phyloP scores from a whole-genome alignment of 1,140 invertebrate species.

The Neocloeon triangulifer region DNA sequence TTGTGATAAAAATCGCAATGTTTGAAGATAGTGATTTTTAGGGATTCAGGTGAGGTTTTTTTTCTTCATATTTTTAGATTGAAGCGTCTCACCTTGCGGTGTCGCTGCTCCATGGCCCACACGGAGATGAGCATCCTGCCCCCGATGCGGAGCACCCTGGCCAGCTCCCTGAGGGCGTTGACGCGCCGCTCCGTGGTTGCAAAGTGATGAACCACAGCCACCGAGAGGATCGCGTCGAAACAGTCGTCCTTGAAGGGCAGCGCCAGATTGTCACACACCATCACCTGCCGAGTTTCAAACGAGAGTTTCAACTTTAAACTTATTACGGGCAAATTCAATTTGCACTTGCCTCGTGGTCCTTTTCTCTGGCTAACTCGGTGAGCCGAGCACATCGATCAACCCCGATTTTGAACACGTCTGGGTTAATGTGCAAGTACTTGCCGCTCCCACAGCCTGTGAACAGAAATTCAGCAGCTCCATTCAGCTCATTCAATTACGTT shows the following conservation, averaged over 20 bases:
- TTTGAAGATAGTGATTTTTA: too few species aligned
- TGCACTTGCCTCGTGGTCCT: conserved; percentile 51
- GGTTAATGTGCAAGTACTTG: conserved; percentile 74
- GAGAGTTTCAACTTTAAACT: neutral
- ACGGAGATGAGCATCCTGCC: conserved; percentile 83
- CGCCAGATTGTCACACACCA: conserved; percentile 70
- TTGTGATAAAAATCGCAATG: too few species aligned
- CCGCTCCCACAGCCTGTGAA: conserved; percentile 87
- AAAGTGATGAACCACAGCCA: conserved; percentile 88
- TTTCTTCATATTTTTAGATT: too few species aligned
- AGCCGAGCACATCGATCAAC: conserved; percentile 66
- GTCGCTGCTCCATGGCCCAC: conserved; percentile 90
- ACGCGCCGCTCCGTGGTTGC: conserved; percentile 76
- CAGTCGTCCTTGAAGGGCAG: conserved; percentile 79
- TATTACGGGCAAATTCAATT: neutral
- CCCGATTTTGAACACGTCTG: conserved; percentile 63
- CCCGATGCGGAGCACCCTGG: conserved; percentile 68
- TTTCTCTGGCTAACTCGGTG: conserved; percentile 47
- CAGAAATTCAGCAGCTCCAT: too few species aligned
- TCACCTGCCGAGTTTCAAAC: conserved; percentile 28
- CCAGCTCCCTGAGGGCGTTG: conserved; percentile 64
- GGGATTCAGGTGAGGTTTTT: too few species aligned
- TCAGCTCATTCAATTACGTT: too few species aligned
- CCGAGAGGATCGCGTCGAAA: conserved; percentile 83
- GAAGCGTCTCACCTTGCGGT: conserved; percentile 43